Percentiles rank a stretch among this genome's conserved stretches.
Conservation (phyloP, 2,888 invertebrate genomes). For the Napeogenes sylphis region DNA sequence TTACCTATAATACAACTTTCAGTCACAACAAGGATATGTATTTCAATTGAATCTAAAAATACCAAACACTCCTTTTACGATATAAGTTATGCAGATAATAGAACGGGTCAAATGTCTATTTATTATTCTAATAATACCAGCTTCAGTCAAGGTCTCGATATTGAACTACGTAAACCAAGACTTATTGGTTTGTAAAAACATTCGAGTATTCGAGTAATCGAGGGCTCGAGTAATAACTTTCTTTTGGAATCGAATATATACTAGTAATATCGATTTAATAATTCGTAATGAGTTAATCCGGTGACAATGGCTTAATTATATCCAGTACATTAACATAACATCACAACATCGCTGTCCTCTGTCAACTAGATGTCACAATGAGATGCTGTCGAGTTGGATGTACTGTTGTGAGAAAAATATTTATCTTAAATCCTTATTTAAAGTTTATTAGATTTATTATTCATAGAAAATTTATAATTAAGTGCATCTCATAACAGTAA, state of each 20-base stretch:
- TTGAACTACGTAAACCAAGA: slow-evolving; percentile 32
- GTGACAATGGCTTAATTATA: slow-evolving; percentile 64
- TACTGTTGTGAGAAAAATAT: slow-evolving; percentile 36
- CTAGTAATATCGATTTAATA: too few relatives aligned
- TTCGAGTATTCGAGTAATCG: too few relatives aligned
- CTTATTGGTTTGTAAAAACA: slow-evolving; percentile 7
- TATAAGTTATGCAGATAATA: slow-evolving; percentile 21
- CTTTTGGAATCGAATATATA: too few relatives aligned
- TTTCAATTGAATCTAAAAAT: background rate
- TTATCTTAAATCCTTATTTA: too few relatives aligned
- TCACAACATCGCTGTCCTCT: slow-evolving; percentile 59
- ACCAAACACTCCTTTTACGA: slow-evolving; percentile 11
- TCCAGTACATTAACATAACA: slow-evolving; percentile 61
- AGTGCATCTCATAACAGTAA: too few relatives aligned
- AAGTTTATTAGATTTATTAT: too few relatives aligned
- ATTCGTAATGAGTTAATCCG: slow-evolving; percentile 52
- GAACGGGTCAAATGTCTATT: slow-evolving; percentile 26
- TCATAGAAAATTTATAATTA: too few relatives aligned
- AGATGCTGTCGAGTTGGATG: slow-evolving; percentile 40
- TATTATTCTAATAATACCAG: slow-evolving; percentile 27
- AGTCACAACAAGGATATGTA: background rate
- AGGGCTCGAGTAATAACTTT: too few relatives aligned
- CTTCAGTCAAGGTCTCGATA: slow-evolving; percentile 34
- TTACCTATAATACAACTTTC: too few relatives aligned
- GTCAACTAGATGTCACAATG: slow-evolving; percentile 62